These are phyloP conservation scores for Ooceraea biroi DNA, from an alignment of 1,140 invertebrate species.

Conservation along the genomic window DNA sequence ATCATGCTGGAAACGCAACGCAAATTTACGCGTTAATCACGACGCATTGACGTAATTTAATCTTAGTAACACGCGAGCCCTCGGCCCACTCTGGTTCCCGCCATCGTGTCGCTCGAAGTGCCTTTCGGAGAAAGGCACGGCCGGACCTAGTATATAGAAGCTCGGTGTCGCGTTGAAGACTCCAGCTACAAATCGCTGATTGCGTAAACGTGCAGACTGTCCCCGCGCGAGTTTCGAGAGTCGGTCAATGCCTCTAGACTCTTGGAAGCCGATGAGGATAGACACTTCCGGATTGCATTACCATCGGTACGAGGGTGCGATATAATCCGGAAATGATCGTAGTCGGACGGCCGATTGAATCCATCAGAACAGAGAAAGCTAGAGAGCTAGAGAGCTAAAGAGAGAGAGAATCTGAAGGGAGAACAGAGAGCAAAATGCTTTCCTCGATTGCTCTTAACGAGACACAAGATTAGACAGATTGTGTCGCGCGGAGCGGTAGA, in stretches of 20 bases:
- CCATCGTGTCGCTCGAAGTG: background rate
- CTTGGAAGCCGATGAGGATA: background rate
- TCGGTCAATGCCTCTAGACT: background rate
- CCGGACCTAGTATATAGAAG: background rate
- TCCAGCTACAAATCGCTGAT: too few relatives aligned
- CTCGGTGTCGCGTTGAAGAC: too few relatives aligned
- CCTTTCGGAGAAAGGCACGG: background rate
- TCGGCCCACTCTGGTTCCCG: background rate
- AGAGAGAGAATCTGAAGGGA: background rate
- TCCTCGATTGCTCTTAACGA: slow-evolving; percentile 66
- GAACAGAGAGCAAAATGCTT: slow-evolving; percentile 50
- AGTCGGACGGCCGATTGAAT: background rate
- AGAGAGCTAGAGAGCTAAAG: background rate
- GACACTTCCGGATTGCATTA: background rate
- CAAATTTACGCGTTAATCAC: background rate
- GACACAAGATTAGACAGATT: slow-evolving; percentile 10
- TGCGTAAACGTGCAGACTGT: background rate
- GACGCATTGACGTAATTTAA: slow-evolving; percentile 15
- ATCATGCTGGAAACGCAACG: background rate
- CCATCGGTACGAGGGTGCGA: slow-evolving; percentile 31
- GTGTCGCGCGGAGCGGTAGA: background rate
- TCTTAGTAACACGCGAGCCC: slow-evolving; percentile 8
- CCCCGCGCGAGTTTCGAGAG: too few relatives aligned
- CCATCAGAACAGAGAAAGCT: background rate
- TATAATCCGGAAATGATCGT: slow-evolving; percentile 37